Conservation (phyloP, 2,113 vertebrate genomes). For the Noturus placidus region DNA sequence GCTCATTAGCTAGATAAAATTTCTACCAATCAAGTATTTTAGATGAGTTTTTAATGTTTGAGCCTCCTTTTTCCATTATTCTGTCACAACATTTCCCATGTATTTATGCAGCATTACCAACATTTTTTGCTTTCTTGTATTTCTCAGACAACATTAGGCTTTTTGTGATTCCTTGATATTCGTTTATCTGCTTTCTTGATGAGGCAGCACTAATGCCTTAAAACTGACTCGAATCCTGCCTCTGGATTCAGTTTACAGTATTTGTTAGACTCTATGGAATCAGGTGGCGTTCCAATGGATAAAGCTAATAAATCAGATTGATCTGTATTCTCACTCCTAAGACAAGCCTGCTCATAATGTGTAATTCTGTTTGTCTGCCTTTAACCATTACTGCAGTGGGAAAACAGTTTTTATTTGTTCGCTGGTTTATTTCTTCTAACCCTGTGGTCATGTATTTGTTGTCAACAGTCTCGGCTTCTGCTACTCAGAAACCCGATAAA, state of each 20-base stretch:
- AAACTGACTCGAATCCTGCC: not conserved
- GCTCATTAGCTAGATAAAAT: not conserved
- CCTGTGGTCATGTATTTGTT: not conserved
- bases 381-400: not conserved
- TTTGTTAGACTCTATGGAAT: not conserved
- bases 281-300: not conserved
- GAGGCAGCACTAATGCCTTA: not conserved
- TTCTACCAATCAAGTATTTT: not conserved
- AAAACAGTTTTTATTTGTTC: not conserved
- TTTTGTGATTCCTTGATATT: not conserved
- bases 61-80: not conserved
- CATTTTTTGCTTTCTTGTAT: not conserved
- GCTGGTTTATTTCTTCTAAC: not conserved
- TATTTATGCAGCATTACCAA: not conserved
- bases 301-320: not conserved
- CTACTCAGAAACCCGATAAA: not conserved
- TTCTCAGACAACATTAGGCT: not conserved
- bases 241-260: not conserved
- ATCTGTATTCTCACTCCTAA: not conserved
- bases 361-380: not conserved
- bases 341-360: not conserved
- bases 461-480: not conserved
- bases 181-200: not conserved
- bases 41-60: not conserved
- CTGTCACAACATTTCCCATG: too few relatives aligned